Evolutionary conservation across 1,140 invertebrate species (phyloP), one percentile per base, ranked within the genome.

Genomic region (Drosophila asahinai): DNA sequence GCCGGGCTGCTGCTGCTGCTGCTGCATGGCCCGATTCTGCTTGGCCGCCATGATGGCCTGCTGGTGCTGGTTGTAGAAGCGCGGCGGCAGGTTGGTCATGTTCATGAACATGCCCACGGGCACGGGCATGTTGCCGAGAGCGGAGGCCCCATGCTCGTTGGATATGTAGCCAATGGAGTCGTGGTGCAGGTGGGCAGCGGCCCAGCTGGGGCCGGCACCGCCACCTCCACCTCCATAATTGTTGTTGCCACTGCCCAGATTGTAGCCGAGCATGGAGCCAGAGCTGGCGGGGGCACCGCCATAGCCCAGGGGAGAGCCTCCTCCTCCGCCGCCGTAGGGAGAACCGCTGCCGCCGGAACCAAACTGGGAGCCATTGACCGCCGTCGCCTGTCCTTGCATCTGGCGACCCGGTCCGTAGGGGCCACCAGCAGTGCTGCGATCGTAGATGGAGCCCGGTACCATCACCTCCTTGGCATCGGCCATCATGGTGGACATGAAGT

Each of bases 401-500:
- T 86, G 94, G 94, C 84, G 67, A 25, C 40, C 38, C 93, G 93
- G 78, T 1, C 45, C 66, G 94, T 95, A 93, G 47, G 65, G 58
- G 25, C 80, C 42, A 92, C 33, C 33, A 2, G 1, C 33, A 9
- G 33, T 36, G 33, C 83, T 86, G 22, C 92, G 83, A 86, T 98
- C 97, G 91, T 97, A 98, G 1, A 97, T 95, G 38, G 95, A 96
- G 1, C 96, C 96, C 1, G 98, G 98, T 30, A 98, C 97, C 92
- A 99, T 94, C 1, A 97, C 97, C 93, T 98, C 97, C 60, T 97
- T 94, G 5, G 97, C 97, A 93, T 98, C 97, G 91, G 97, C 99
- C 95, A 98, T 98, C 11, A 97, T 97, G 19, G 97, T 99, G 15
- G 97, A 97, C 98, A 99, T 99, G 86, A 99, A 99, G 89, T 99